phyloP scores from a whole-genome alignment of 1,140 invertebrate genomes.

The Eumeta japonica region DNA sequence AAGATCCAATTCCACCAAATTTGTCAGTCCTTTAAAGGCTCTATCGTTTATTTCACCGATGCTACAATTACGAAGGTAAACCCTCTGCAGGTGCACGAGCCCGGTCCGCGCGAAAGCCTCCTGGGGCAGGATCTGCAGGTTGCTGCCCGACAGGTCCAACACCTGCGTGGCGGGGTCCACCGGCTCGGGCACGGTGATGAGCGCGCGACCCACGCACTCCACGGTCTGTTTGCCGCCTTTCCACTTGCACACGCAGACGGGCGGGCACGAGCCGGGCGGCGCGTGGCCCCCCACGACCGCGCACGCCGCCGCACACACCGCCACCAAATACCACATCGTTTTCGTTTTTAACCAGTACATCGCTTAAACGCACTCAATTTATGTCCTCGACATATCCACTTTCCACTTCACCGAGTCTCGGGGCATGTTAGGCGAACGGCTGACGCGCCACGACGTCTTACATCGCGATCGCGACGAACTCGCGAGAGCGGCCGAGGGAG shows the following conservation, averaged over 20 bases:
- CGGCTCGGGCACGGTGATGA: slow-evolving; percentile 78
- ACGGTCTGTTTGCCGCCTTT: slow-evolving; percentile 88
- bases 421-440: too few species aligned
- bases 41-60: slow-evolving; percentile 81
- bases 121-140: slow-evolving; percentile 75
- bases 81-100: slow-evolving; percentile 81
- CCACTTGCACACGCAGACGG: slow-evolving; percentile 87
- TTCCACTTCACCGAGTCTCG: too few species aligned
- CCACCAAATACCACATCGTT: slow-evolving; percentile 48
- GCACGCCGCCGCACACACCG: slow-evolving; percentile 39
- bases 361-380: too few species aligned
- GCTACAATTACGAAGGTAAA: slow-evolving; percentile 78
- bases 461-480: slow-evolving; percentile 54
- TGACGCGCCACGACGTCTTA: too few species aligned
- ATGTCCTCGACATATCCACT: too few species aligned
- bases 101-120: slow-evolving; percentile 78
- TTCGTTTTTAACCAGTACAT: slow-evolving; percentile 23
- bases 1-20: slow-evolving; percentile 85
- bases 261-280: slow-evolving; percentile 64
- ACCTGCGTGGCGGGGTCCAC: slow-evolving; percentile 87
- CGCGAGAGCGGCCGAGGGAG: slow-evolving; percentile 31
- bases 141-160: slow-evolving; percentile 82
- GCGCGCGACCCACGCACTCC: slow-evolving; percentile 77
- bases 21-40: slow-evolving; percentile 80
- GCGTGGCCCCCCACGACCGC: slow-evolving; percentile 38